Percentiles rank a stretch among this genome's conserved stretches.
phyloP scores from a whole-genome alignment of 1,140 invertebrate genomes.

The Pseudoatta argentina region DNA sequence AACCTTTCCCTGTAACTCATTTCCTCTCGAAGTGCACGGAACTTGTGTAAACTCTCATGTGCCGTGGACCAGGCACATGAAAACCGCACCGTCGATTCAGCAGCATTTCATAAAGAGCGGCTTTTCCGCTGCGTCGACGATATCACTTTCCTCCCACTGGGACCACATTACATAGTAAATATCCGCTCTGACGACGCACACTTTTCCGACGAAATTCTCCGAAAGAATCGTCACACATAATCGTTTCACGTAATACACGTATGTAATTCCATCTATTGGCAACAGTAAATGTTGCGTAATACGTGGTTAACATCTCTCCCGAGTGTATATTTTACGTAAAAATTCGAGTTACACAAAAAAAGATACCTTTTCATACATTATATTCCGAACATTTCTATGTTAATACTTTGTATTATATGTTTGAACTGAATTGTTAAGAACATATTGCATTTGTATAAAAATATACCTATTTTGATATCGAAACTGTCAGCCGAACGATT shows the following conservation, averaged over 20 bases:
- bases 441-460: not conserved
- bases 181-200: slow-evolving; percentile 30
- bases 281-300: not conserved
- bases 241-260: slow-evolving; percentile 18
- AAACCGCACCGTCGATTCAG: slow-evolving; percentile 58
- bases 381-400: not conserved
- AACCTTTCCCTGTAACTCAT: slow-evolving; percentile 19
- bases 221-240: slow-evolving; percentile 21
- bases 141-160: slow-evolving; percentile 47
- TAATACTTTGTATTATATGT: not conserved
- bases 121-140: slow-evolving; percentile 63
- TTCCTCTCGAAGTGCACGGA: not conserved
- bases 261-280: not conserved
- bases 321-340: not conserved
- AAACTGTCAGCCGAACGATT: not conserved
- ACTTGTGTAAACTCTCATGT: slow-evolving; percentile 42
- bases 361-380: not conserved
- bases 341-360: not conserved
- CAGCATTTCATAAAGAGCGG: slow-evolving; percentile 61
- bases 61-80: slow-evolving; percentile 9
- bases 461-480: slow-evolving; percentile 2
- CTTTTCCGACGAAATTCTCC: not conserved
- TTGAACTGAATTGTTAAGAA: not conserved
- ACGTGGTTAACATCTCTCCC: not conserved
- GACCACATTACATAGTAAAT: slow-evolving; percentile 42